Evolutionary conservation across 2,113 vertebrate genomes (phyloP).

Genomic region (Bubo scandiacus): DNA sequence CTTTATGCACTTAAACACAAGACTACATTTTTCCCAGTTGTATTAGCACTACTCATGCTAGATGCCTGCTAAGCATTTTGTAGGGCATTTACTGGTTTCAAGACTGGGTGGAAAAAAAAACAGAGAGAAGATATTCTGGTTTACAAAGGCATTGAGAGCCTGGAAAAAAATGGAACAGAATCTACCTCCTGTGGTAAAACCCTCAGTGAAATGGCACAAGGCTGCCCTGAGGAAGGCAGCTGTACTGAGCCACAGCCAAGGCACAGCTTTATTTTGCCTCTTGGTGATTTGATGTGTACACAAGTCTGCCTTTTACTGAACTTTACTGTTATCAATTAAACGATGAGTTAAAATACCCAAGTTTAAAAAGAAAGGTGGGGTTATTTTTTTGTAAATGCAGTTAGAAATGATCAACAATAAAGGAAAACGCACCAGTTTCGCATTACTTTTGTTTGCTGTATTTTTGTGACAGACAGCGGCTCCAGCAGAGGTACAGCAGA

Average conservation of each 20-base stretch:
- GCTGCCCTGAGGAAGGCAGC: neutral
- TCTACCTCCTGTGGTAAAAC: neutral
- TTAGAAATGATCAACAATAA: neutral
- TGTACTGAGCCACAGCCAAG: neutral
- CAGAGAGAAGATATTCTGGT: neutral
- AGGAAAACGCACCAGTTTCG: neutral
- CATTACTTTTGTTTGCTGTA: neutral
- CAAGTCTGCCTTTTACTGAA: neutral
- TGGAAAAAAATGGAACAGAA: neutral
- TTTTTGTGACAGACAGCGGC: neutral
- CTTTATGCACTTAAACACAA: neutral
- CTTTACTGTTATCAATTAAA: neutral
- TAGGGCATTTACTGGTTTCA: neutral
- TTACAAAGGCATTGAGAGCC: neutral
- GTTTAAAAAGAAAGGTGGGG: neutral
- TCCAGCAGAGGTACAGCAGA: neutral
- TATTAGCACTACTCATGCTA: neutral
- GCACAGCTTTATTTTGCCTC: neutral
- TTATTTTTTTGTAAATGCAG: neutral
- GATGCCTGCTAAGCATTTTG: neutral
- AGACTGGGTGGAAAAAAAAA: neutral
- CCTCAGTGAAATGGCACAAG: neutral
- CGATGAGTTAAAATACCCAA: neutral
- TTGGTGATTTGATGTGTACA: neutral
- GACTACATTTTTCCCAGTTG: neutral